A percentile compares a stretch with the other conserved stretches of the same genome.
Conservation (phyloP, 2,797 vertebrate genomes). For the Sternotherus odoratus region DNA sequence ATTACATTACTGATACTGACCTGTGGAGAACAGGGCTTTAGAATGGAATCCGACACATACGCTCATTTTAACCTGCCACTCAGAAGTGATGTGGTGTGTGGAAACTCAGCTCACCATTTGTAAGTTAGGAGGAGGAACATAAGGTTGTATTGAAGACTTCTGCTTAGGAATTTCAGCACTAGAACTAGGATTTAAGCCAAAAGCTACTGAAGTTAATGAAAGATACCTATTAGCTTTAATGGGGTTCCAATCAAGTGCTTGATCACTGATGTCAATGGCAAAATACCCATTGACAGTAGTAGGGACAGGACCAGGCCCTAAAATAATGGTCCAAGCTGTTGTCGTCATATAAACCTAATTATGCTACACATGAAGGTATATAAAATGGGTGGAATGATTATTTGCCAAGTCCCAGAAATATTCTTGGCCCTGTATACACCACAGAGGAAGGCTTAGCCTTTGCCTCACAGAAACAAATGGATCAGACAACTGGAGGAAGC, state of each 20-base stretch:
- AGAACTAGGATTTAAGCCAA: not conserved
- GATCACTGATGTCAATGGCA: not conserved
- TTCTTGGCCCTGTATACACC: not conserved
- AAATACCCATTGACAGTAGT: not conserved
- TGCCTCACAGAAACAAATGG: not conserved
- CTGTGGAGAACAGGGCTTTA: not conserved
- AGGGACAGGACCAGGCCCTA: not conserved
- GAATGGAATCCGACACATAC: not conserved
- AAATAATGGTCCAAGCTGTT: not conserved
- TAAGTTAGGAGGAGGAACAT: not conserved
- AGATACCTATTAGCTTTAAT: not conserved
- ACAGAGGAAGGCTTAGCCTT: not conserved
- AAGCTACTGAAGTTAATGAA: not conserved
- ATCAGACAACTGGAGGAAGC: not conserved
- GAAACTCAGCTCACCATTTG: not conserved
- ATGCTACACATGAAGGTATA: not conserved
- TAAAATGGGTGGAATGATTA: not conserved
- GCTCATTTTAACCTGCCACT: not conserved
- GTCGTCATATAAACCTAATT: fast-evolving
- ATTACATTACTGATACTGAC: not conserved
- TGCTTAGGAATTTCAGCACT: not conserved
- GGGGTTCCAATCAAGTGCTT: not conserved
- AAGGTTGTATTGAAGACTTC: not conserved
- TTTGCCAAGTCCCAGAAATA: not conserved
- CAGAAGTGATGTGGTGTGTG: not conserved